These are phyloP conservation scores for Melopsittacus undulatus DNA, from an alignment of 2,797 vertebrate genomes.

Conservation along the genomic window DNA sequence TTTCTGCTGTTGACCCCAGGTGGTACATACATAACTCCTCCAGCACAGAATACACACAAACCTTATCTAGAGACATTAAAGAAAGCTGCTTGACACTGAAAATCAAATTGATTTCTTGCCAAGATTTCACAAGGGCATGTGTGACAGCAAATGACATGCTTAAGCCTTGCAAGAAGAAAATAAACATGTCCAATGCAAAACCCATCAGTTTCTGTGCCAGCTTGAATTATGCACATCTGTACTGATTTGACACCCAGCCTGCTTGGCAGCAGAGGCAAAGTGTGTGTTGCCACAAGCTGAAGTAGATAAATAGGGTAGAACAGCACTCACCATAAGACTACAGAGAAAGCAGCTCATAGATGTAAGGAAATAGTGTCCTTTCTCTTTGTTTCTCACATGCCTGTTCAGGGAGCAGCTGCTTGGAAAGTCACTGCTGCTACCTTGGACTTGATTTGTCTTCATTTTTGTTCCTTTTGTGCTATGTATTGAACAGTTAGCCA, in stretches of 20 bases:
- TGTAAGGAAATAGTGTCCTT: not conserved
- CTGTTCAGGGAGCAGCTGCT: not conserved
- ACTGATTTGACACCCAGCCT: conserved; percentile 68
- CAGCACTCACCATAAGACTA: not conserved
- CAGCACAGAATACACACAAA: conserved; percentile 43
- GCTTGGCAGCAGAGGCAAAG: conserved; percentile 45
- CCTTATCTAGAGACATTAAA: conserved; percentile 72
- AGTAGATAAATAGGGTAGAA: conserved; percentile 49
- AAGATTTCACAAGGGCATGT: conserved; percentile 76
- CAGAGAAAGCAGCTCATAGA: not conserved
- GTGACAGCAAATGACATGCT: conserved; percentile 76
- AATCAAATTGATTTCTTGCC: conserved; percentile 81
- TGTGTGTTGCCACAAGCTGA: conserved; percentile 53
- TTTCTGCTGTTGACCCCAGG: conserved; percentile 56
- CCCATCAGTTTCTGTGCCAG: conserved; percentile 72
- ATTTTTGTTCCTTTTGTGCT: not conserved
- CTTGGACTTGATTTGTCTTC: fast-evolving
- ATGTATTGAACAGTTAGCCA: not conserved
- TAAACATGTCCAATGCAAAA: conserved; percentile 74
- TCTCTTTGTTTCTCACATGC: not conserved
- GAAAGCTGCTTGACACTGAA: conserved; percentile 66
- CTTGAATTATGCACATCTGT: conserved; percentile 74
- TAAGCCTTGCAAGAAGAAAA: conserved; percentile 77
- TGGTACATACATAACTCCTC: conserved; percentile 54
- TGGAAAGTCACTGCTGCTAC: not conserved